A percentile compares a stretch with the other conserved stretches of the same genome.
Evolutionary conservation across 2,888 invertebrate species (phyloP).

Genomic region (Drosophila picticornis): DNA sequence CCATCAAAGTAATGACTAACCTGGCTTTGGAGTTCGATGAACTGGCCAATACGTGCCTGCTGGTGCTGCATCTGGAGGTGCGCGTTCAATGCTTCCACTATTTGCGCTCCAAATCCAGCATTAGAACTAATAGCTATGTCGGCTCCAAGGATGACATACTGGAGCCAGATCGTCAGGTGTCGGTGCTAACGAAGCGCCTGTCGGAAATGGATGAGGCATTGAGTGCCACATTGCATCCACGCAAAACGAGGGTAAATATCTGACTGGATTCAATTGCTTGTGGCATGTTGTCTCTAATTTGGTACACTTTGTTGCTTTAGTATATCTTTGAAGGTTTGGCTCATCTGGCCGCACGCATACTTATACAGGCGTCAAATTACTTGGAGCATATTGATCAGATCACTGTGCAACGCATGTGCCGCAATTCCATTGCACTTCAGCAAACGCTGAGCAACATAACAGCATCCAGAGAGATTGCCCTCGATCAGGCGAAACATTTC

Average conservation of each 20-base stretch:
- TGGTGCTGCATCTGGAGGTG: constrained; percentile 96
- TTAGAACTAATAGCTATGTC: constrained; percentile 81
- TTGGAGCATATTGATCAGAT: constrained; percentile 92
- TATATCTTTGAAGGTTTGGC: constrained; percentile 97
- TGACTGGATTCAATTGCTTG: too few relatives aligned
- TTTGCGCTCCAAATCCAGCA: constrained; percentile 87
- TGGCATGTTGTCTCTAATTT: background rate
- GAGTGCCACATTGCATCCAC: constrained; percentile 90
- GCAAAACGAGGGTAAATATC: constrained; percentile 89
- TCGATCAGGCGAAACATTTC: constrained; percentile 95
- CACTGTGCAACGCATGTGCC: constrained; percentile 93
- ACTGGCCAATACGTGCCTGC: constrained; percentile 94
- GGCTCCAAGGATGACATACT: constrained; percentile 89
- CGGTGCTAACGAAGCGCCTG: constrained; percentile 92
- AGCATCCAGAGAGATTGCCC: constrained; percentile 91
- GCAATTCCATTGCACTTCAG: constrained; percentile 93
- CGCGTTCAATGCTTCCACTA: constrained; percentile 98
- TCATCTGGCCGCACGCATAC: constrained; percentile 90
- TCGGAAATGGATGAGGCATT: constrained; percentile 92
- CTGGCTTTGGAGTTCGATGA: constrained; percentile 94
- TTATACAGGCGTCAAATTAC: constrained; percentile 92
- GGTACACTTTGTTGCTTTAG: constrained; percentile 83
- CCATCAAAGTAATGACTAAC: constrained; percentile 88
- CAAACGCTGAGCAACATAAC: constrained; percentile 94
- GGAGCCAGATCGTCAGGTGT: constrained; percentile 91